Evolutionary conservation across 2,888 invertebrate species (phyloP), one percentile per base, ranked within the genome.

Genomic region (Pristionchus fissidentatus): DNA sequence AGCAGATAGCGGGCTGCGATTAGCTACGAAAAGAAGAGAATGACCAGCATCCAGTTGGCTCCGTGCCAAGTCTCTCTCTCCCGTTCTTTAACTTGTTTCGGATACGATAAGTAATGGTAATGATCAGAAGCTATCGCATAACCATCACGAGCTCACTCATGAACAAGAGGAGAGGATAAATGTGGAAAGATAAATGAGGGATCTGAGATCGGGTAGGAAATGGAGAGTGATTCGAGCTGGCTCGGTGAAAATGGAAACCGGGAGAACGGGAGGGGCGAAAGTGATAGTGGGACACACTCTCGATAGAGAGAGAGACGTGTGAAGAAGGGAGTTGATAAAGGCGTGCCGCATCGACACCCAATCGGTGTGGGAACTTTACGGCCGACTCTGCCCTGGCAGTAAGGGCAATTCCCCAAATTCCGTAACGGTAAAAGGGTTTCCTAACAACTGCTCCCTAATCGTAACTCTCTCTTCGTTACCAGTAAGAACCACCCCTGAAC

Each of bases 241-340:
- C 41, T 15, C 70, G 43, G 70, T 41, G 70, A 70, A 70, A 41
- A 70, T 70, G 70, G 70, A 70, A 70, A 70, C 43, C 70, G 70
- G 70, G 70, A n/a, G n/a, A 70, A 70, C 70, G 70, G 70, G n/a
- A n/a, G n/a, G n/a, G 26, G 70, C 41, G 70, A 70, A 70, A 70
- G 70, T 70, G 70, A 70, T 70, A 70, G 70, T 41, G 70, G 70
- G 70, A 70, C 41, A 70, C 70, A 70, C 70, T 70, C 70, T n/a
- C n/a, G n/a, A n/a, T n/a, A n/a, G n/a, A n/a, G n/a, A n/a, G 70
- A 70, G 70, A 70, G 43, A 70, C 70, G 70, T 70, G 70, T 70
- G 70, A 70, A 70, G 70, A 70, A 70, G 70, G n/a, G 70, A 70
- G 70, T 41, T 70, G 70, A 70, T 70, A 70, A 70, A 70, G 70